A percentile compares a stretch with the other conserved stretches of the same genome.
phyloP scores from a whole-genome alignment of 2,888 invertebrate species.

The Agonopterix heracliana region DNA sequence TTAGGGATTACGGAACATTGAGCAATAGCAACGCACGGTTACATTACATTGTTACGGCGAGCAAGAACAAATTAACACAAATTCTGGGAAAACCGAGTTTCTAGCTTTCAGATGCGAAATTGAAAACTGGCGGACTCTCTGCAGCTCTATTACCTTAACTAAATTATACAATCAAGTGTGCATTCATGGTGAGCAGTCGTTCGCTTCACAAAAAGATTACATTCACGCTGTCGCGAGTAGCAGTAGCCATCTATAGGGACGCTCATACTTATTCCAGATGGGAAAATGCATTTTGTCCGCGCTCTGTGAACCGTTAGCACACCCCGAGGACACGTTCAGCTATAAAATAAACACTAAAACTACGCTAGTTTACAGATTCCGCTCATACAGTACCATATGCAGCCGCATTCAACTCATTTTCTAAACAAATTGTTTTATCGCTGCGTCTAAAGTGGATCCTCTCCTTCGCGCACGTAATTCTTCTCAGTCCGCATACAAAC shows the following conservation, averaged over 20 bases:
- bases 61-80: too few species aligned
- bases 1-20: conserved; percentile 33
- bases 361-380: conserved; percentile 37
- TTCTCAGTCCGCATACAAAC: conserved; percentile 70
- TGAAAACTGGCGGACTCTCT: conserved; percentile 47
- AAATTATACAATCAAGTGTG: conserved; percentile 58
- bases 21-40: conserved; percentile 20
- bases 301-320: conserved; percentile 28
- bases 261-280: conserved; percentile 32
- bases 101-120: conserved; percentile 46
- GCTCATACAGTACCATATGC: conserved; percentile 34
- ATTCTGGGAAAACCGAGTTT: conserved; percentile 32
- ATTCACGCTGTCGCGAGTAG: too few species aligned
- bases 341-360: conserved; percentile 47
- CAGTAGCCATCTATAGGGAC: not conserved
- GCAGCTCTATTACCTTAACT: conserved; percentile 45
- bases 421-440: conserved; percentile 71
- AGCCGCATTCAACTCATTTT: conserved; percentile 51
- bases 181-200: conserved; percentile 30
- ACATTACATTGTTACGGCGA: not conserved
- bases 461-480: conserved; percentile 60
- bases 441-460: conserved; percentile 58
- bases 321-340: conserved; percentile 39
- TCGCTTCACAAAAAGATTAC: conserved; percentile 27
- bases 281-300: conserved; percentile 40